phyloP scores from a whole-genome alignment of 2,113 vertebrate genomes.

The Leptobrachium ailaonicum region DNA sequence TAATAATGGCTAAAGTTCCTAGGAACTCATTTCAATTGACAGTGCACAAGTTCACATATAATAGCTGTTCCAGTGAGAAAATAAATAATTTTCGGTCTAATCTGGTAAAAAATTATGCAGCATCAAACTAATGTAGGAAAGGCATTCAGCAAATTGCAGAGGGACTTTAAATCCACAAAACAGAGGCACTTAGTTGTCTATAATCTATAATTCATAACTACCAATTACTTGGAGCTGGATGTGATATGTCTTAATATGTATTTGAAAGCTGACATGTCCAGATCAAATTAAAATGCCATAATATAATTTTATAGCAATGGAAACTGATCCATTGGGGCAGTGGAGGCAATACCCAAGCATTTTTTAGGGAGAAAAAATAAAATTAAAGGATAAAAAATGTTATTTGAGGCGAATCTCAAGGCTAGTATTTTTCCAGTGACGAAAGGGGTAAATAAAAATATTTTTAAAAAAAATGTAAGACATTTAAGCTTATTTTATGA shows the following conservation, averaged over 20 bases:
- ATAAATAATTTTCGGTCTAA: background rate
- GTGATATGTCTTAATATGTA: background rate
- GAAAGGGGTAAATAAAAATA: too few species aligned
- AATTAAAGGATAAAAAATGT: too few species aligned
- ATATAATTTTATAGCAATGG: background rate
- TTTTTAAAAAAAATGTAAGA: too few species aligned
- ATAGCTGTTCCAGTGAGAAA: background rate
- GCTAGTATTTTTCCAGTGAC: too few species aligned
- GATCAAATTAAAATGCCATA: background rate
- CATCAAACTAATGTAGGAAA: background rate
- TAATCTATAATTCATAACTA: slow-evolving; percentile 13
- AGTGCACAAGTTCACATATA: background rate
- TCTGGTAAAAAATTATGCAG: background rate
- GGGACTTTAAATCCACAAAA: slow-evolving; percentile 4
- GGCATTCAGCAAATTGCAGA: background rate
- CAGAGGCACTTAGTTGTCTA: slow-evolving; percentile 5
- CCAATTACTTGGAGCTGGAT: background rate
- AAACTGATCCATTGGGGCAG: too few species aligned
- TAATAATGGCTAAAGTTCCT: background rate
- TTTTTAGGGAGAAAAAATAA: too few species aligned
- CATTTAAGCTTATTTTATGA: too few species aligned
- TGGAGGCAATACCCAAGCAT: too few species aligned
- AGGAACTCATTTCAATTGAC: background rate
- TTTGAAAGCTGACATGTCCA: background rate
- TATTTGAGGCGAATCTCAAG: too few species aligned